Evolutionary conservation across 2,797 vertebrate genomes (phyloP), one percentile per base, ranked within the genome.

Genomic region (Amniataba percoides): DNA sequence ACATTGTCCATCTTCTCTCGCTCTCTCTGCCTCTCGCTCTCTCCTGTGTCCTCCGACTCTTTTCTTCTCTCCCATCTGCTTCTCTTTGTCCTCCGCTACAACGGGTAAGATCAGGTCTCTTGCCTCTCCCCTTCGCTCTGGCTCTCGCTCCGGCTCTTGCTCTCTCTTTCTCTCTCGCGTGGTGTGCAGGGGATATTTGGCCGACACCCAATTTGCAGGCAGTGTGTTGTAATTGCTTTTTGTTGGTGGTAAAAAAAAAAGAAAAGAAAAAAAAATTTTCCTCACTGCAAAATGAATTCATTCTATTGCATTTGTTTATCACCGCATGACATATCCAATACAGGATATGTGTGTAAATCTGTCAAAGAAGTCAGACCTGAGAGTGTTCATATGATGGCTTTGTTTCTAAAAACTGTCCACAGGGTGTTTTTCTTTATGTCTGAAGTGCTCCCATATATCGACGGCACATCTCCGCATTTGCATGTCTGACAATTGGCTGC

Each of bases 191-290:
- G 73, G 71, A 87, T 87, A 84, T 67, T 91, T 93, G 93, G 87
- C 90, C 16, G 42, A 53, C 69, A 65, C 80, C 90, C 90, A 94
- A 70, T 89, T 86, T 81, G 48, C 65, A 67, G 84, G 78, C 75
- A 73, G 46, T 81, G 86, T 84, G 75, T 84, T 80, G 82, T 90
- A 94, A 92, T 93, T 93, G 89, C 68, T 88, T 94, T 93, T 85
- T 90, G 78, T 84, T 87, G 71, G 48, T 78, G 72, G 43, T 61
- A 56, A 78, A 65, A 76, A 67, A 78, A 56, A 70, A 42, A 66
- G 77, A 74, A 69, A 57, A 78, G 62, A 72, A 67, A 78, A 53
- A 74, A 39, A 67, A 78, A 31, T 5, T n/a, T 72, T n/a, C 21
- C n/a, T 34, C 16, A 40, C 27, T 51, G 43, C 25, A 71, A 58